Conservation (phyloP, 2,113 vertebrate species). For the Leptosomus discolor region DNA sequence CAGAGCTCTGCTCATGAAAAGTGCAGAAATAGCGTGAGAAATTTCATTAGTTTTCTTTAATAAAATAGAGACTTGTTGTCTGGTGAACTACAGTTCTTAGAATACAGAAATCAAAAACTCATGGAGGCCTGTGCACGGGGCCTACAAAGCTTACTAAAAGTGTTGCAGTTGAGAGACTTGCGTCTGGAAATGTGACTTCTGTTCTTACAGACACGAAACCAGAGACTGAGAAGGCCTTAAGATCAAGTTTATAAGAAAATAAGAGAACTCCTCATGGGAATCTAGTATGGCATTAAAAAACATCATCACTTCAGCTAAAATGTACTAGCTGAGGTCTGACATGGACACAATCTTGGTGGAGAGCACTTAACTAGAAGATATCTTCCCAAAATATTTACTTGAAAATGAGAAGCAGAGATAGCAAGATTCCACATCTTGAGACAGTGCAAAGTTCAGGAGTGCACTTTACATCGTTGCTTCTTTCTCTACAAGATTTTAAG, state of each 20-base stretch:
- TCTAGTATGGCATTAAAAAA: background rate
- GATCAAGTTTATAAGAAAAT: background rate
- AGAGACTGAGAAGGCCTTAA: background rate
- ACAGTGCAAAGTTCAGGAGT: background rate
- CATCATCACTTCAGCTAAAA: background rate
- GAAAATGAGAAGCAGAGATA: background rate
- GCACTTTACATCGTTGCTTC: background rate
- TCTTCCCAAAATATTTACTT: background rate
- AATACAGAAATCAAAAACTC: background rate
- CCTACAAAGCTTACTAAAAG: background rate
- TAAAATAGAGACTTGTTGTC: background rate
- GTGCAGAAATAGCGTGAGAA: background rate
- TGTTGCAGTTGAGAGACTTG: background rate
- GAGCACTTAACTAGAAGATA: background rate
- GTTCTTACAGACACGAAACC: background rate
- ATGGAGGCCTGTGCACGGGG: rapidly evolving
- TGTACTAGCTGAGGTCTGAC: background rate
- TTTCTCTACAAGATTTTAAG: background rate
- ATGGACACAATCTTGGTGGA: background rate
- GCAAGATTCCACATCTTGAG: background rate
- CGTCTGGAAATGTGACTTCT: background rate
- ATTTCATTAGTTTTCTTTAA: background rate
- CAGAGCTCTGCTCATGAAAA: background rate
- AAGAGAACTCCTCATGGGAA: background rate
- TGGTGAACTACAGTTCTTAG: background rate